Evolutionary conservation across 2,113 vertebrate genomes (phyloP), one percentile per base, ranked within the genome.

Genomic region (Zeus faber): DNA sequence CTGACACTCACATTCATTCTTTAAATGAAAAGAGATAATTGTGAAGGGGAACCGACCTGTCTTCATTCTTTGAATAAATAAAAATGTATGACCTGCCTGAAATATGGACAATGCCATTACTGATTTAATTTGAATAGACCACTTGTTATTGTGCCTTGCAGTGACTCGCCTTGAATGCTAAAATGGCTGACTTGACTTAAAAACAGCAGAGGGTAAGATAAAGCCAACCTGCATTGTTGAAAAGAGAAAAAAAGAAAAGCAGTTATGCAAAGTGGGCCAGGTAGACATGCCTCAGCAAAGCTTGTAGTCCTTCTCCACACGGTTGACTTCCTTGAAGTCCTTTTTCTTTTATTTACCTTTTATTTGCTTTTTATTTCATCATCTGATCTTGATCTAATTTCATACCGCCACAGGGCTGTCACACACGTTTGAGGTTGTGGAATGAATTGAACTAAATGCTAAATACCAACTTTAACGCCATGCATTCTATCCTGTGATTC

Each of bases 31-130:
- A 86, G 82, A 87, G 86, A 84, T 87, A 87, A 89, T 87, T 86
- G 85, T 85, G 71, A n/a, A 85, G 82, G 79, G 85, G 84, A 83
- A 84, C 72, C 67, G 64, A 83, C 85, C 85, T 85, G 84, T 87
- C 84, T 87, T 87, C 79, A 80, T 82, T 84, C 83, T 85, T 83
- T 85, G 82, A 80, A 87, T 84, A 89, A 89, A 90, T 86, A 88
- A 87, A 88, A 89, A 87, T 46, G 78, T 77, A 86, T 82, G 86
- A 84, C 85, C 84, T 77, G 84, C 81, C 83, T 86, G 78, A 87
- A 90, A 89, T 88, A 89, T 86, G 86, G 86, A 86, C 83, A 88
- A 87, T 82, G 85, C 82, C 87, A 86, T 87, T 86, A 80, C 84
- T 85, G 82, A 87, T 88, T 87, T 87, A 82, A 90, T 90, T 88